Percentiles rank a stretch among this genome's conserved stretches.
phyloP scores from a whole-genome alignment of 1,140 invertebrate species.

The Nasonia vitripennis region DNA sequence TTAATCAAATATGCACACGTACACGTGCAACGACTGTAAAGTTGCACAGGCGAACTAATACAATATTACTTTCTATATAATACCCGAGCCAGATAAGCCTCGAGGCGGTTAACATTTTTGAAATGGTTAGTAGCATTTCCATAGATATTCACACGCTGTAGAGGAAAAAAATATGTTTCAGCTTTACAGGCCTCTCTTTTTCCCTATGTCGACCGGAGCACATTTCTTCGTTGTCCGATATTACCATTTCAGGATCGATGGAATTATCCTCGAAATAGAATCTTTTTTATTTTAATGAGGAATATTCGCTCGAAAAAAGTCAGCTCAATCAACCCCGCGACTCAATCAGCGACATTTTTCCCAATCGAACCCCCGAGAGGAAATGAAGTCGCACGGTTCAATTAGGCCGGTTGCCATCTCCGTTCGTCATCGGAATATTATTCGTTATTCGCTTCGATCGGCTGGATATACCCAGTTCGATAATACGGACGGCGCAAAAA shows the following conservation, averaged over 20 bases:
- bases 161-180: neutral
- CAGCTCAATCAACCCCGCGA: neutral
- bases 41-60: neutral
- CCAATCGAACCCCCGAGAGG: neutral
- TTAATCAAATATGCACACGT: neutral
- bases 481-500: neutral
- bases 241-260: too few species aligned
- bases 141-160: neutral
- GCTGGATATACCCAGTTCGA: neutral
- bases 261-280: too few species aligned
- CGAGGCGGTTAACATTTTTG: constrained; percentile 24
- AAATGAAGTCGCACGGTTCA: constrained; percentile 14
- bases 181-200: neutral
- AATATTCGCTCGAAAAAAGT: neutral
- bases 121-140: constrained; percentile 32
- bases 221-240: neutral
- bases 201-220: neutral
- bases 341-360: neutral
- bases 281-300: too few species aligned
- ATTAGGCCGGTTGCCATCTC: neutral
- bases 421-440: constrained; percentile 1
- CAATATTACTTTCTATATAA: neutral
- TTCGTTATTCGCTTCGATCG: neutral
- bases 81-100: neutral
- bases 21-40: neutral